Evolutionary conservation across 1,140 invertebrate species (phyloP), one percentile per base, ranked within the genome.

Genomic region (Drosophila auraria): DNA sequence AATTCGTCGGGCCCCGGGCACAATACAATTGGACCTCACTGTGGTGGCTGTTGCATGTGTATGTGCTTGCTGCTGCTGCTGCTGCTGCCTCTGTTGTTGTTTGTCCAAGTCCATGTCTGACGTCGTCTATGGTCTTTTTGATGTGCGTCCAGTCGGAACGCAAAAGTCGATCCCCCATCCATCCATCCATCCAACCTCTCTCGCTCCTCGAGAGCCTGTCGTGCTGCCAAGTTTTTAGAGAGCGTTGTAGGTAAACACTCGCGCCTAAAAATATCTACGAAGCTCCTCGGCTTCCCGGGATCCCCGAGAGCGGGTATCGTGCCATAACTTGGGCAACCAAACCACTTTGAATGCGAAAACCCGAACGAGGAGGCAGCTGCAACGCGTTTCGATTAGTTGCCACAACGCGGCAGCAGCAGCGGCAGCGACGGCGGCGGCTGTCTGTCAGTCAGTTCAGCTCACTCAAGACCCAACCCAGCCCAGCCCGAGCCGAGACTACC

Each of bases 321-420:
- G 81, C 86, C 79, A 82, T 78, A 89, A 89, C 74, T 84, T 84
- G 86, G 82, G 76, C 78, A 89, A 82, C 86, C 80, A 87, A 89
- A 90, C 86, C 80, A 87, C 83, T 82, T 86, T 86, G 83, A 77
- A 47, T 77, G 78, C 60, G 78, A 73, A 45, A 73, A 73, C 68
- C 54, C 71, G 71, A 60, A 73, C 68, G 68, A 63, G 78, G 68
- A 63, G 78, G 86, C 86, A 89, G 86, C 86, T 90, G 86, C 86
- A 89, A 89, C 86, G 82, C 86, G 86, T 86, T 90, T 89, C 86
- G 86, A 90, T 89, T 90, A 90, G 86, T 86, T 82, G 86, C 75
- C 82, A 74, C 79, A 66, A 66, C 82, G 61, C 40, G 77, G 53
- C 53, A 33, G 40, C 33, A 11, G 33, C 33, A 36, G 33, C 36